phyloP scores from a whole-genome alignment of 1,140 invertebrate genomes.

The Cydia strobilella region DNA sequence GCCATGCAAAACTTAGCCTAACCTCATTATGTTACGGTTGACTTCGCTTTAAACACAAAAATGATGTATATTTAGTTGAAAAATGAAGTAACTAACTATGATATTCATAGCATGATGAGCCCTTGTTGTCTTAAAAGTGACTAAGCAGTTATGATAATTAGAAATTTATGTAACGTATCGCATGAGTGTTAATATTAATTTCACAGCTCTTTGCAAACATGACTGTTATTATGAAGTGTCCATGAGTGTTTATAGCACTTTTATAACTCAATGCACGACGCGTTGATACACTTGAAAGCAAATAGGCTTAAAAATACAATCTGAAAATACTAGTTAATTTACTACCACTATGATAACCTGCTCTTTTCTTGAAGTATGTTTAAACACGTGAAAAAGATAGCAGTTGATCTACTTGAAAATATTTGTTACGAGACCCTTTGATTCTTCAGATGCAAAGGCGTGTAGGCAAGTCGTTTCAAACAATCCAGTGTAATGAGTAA shows the following conservation, averaged over 20 bases:
- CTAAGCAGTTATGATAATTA: slow-evolving; percentile 24
- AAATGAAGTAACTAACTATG: not conserved
- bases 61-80: not conserved
- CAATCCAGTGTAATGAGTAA: not conserved
- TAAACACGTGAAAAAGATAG: too few species aligned
- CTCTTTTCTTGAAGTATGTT: too few species aligned
- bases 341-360: too few species aligned
- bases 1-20: not conserved
- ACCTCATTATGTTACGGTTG: not conserved
- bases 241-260: not conserved
- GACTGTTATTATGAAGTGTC: not conserved
- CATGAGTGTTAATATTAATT: not conserved
- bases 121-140: not conserved
- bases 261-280: not conserved
- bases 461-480: not conserved
- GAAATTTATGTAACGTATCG: slow-evolving; percentile 12
- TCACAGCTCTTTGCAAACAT: slow-evolving; percentile 13
- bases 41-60: not conserved
- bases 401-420: too few species aligned
- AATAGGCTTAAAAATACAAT: not conserved
- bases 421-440: too few species aligned
- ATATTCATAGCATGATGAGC: not conserved
- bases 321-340: not conserved
- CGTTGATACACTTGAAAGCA: not conserved
- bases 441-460: not conserved